Evolutionary conservation across 2,888 invertebrate species (phyloP).

Genomic region (Mythimna lalbum): DNA sequence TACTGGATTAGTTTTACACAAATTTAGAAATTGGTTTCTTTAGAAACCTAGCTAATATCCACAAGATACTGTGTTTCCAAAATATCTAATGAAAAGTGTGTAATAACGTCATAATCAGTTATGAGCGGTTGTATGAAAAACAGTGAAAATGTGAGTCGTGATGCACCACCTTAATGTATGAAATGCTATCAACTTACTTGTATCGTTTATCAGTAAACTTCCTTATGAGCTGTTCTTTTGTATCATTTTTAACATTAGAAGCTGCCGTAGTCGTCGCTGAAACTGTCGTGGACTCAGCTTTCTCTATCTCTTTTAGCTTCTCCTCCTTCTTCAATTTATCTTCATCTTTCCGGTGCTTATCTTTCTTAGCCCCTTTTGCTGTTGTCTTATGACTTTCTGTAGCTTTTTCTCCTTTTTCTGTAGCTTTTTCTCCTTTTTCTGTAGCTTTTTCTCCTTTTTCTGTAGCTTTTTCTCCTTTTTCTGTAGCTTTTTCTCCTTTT

Average conservation of each 20-base stretch:
- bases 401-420: no score
- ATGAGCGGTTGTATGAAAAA: no score
- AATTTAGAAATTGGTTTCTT: no score
- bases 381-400: not conserved
- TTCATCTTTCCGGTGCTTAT: constrained; percentile 3
- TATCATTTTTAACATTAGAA: not conserved
- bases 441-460: not conserved
- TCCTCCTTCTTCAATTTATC: not conserved
- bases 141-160: no score
- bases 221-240: not conserved
- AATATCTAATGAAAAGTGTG: no score
- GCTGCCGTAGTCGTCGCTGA: not conserved
- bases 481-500: not conserved
- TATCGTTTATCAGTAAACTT: constrained; percentile 2
- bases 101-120: no score
- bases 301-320: not conserved
- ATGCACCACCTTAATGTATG: no score
- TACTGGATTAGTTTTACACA: no score
- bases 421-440: not conserved
- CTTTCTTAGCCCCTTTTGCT: not conserved
- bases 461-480: not conserved
- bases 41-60: no score
- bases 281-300: not conserved
- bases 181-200: constrained; percentile 39
- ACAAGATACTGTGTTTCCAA: no score